Evolutionary conservation across 1,140 invertebrate species (phyloP), one percentile per base, ranked within the genome.

Genomic region (Sitophilus oryzae): DNA sequence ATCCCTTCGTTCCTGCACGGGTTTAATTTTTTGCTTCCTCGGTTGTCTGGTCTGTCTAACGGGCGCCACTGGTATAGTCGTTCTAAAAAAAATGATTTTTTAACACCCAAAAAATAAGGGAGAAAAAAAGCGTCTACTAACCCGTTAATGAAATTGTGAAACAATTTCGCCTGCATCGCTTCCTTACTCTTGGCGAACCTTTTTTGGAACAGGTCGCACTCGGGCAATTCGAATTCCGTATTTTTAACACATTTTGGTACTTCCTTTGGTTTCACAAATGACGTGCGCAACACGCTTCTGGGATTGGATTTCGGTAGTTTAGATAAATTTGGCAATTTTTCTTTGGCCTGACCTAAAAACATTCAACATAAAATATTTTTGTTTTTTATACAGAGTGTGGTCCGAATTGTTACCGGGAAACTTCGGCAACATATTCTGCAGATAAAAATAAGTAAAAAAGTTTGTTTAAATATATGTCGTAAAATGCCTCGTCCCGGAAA

Each of bases 1-100:
- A 49, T 64, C 58, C 5, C 52, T 50, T 21, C 66, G 61, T 42
- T 64, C 54, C 21, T 44, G 45, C 15, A 67, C 58, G 3, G 66
- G 66, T 51, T 66, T 68, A 18, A 70, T 70, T 35, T 63, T 52
- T 48, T 70, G 68, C 42, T 70, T 70, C 34, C 68, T 58, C 11
- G 68, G 68, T 35, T 67, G 56, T 30, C 68, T 50, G 6, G 52
- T 42, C 52, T 66, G 54, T 10, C 68, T 41, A n/a, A 67, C 50
- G 3, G 68, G 68, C 3, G 65, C 66, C 14, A 65, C 60, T 10
- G 63, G 53, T 38, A 70, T 68, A 15, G 64, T 70, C 0, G 68
- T 68, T 49, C 65, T 64, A 47, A 42, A 5, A 45, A 11, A 9
- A 25, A 6, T 20, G n/a, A 10, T 18, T 6, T 5, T 16, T 18